These are phyloP conservation scores for Chymomyza fuscimana DNA, from an alignment of 2,888 invertebrate species.

Conservation along the genomic window DNA sequence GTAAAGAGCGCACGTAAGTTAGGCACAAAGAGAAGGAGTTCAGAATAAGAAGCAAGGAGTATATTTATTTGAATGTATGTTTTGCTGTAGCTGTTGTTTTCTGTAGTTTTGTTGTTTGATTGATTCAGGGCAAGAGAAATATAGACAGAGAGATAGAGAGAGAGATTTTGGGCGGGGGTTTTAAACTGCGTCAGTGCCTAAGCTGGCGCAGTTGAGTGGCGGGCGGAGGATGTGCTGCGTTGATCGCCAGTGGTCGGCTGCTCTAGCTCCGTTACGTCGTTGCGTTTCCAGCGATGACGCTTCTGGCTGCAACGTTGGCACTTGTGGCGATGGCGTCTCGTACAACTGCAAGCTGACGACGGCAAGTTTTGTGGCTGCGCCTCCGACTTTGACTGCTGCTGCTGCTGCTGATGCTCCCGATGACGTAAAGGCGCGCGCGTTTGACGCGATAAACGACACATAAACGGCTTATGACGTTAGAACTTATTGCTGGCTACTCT, in stretches of 20 bases:
- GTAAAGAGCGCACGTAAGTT: constrained; percentile 54
- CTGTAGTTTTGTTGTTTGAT: constrained; percentile 29
- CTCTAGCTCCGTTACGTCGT: constrained; percentile 70
- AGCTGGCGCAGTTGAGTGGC: constrained; percentile 70
- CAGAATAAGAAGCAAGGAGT: constrained; percentile 54
- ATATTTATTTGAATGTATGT: constrained; percentile 32
- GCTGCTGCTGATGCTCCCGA: constrained; percentile 51
- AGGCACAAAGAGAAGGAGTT: constrained; percentile 69
- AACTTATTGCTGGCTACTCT: constrained; percentile 22
- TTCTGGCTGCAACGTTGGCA: constrained; percentile 57
- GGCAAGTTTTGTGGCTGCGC: constrained; percentile 18
- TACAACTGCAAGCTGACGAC: constrained; percentile 18
- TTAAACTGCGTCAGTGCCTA: constrained; percentile 64
- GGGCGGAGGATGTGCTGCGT: constrained; percentile 73
- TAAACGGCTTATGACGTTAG: constrained; percentile 47
- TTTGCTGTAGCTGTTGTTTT: constrained; percentile 37
- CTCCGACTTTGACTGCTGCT: constrained; percentile 9
- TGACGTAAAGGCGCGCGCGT: constrained; percentile 64
- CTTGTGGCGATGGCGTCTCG: constrained; percentile 41
- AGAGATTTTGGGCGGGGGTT: constrained; percentile 11
- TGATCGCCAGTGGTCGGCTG: constrained; percentile 71
- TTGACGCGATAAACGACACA: constrained; percentile 69
- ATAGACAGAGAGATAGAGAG: not conserved
- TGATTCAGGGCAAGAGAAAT: constrained; percentile 18
- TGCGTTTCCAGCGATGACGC: constrained; percentile 63